Base-by-base conservation (phyloP, 2,113 vertebrate species). In the Pionites leucogaster region DNA sequence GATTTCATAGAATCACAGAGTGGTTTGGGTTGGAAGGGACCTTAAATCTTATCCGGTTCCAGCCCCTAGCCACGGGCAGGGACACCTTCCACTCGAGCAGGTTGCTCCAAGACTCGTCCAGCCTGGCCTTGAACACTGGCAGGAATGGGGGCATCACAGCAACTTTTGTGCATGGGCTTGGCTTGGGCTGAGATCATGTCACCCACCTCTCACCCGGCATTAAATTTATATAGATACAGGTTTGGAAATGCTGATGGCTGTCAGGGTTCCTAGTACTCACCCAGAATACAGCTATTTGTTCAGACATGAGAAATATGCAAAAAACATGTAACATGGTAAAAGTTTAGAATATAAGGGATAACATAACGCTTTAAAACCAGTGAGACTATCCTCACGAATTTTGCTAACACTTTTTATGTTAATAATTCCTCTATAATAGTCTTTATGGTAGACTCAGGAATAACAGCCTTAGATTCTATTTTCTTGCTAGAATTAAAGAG, bases 301-400 rank as follows among this genome's bases (percentile, higher is more conserved):
- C 24, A 69, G 31, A 35, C 17, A 49, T 15, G 9, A 90, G 10
- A 63, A 88, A 80, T 2, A 29, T 0, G 13, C 2, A 39, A 50
- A 82, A 93, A 2, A 2, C 27, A 47, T 4, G 0, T 4, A 22
- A 22, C 1, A 5, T 20, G 17, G n/a, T 16, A 7, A 46, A 42
- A 37, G 62, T 1, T 24, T 4, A 20, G 72, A 52, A 81, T 93
- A 42, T 17, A 35, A 25, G 22, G 14, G 8, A 5, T 70, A 24
- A 5, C 8, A 4, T 14, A 25, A 18, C 4, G 8, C n/a, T 93
- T 94, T 53, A 13, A 67, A 64, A 76, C 10, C 28, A 52, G 39
- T 8, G 28, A 62, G 19, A 39, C 31, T 17, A 25, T 14, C 25
- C 17, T 88, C 17, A 41, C 33, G 11, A 50, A 35, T 22, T 64